Conservation (phyloP, 2,888 invertebrate species). For the Caenorhabditis panamensis region DNA sequence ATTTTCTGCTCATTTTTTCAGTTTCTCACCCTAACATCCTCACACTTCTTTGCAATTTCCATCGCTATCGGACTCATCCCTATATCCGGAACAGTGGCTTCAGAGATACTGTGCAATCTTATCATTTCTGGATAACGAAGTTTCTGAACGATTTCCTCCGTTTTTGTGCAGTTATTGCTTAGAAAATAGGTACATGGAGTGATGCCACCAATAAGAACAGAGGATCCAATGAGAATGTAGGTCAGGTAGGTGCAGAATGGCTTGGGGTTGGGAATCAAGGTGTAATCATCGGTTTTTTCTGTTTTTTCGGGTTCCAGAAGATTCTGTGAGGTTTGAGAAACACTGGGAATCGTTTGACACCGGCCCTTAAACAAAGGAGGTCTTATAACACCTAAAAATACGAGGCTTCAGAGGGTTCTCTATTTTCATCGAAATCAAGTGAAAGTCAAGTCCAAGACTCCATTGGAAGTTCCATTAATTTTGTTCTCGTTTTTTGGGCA, state of each 20-base stretch:
- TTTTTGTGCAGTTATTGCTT: conserved; percentile 4
- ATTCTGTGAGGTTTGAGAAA: no score
- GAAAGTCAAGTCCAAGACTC: no score
- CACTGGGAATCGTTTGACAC: no score
- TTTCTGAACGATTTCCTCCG: conserved; percentile 2
- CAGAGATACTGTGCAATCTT: neutral
- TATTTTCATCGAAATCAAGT: no score
- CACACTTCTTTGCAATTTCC: conserved; percentile 7
- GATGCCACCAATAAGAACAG: neutral
- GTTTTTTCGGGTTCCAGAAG: no score
- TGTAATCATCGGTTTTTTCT: no score
- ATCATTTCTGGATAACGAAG: neutral
- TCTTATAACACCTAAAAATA: no score
- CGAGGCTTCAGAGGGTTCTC: no score
- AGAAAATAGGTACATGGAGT: neutral
- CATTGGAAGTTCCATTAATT: no score
- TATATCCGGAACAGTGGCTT: conserved; percentile 7
- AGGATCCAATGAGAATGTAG: neutral
- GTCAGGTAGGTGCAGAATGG: neutral
- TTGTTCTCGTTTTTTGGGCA: no score
- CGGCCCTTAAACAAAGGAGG: no score
- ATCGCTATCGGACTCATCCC: conserved; percentile 8
- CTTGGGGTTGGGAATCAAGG: neutral
- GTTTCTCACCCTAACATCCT: conserved; percentile 4
- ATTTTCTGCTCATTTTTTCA: neutral